Evolutionary conservation across 2,113 vertebrate genomes (phyloP).

Genomic region (Athene cunicularia): DNA sequence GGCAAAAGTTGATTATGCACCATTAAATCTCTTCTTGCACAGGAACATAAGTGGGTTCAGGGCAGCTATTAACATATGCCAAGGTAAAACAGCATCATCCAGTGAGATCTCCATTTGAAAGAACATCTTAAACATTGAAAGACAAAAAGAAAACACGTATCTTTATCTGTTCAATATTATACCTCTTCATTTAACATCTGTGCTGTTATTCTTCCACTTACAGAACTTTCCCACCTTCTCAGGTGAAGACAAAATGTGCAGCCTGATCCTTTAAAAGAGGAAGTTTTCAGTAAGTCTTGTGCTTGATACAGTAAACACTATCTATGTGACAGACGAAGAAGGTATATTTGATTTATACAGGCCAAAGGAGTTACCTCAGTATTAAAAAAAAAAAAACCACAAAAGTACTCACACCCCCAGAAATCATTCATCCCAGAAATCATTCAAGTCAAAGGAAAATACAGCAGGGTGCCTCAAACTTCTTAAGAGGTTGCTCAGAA

Average conservation of each 20-base stretch:
- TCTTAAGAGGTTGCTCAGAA: background rate
- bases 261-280: background rate
- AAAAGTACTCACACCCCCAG: background rate
- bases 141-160: background rate
- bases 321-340: background rate
- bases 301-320: background rate
- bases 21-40: slow-evolving; percentile 52
- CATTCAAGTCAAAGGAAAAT: background rate
- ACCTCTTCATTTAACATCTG: slow-evolving; percentile 61
- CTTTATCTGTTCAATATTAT: background rate
- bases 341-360: background rate
- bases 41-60: slow-evolving; percentile 27
- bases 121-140: slow-evolving; percentile 18
- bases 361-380: background rate
- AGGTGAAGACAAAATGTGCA: background rate
- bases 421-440: background rate
- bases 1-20: slow-evolving; percentile 53
- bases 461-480: background rate
- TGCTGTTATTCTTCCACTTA: background rate
- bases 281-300: background rate
- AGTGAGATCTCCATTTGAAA: slow-evolving; percentile 16
- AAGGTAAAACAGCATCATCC: slow-evolving; percentile 45
- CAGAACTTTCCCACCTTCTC: background rate
- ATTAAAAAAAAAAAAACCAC: background rate
- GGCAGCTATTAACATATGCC: slow-evolving; percentile 58